Conservation (phyloP, 1,140 invertebrate species). For the Tetraneura akinire region DNA sequence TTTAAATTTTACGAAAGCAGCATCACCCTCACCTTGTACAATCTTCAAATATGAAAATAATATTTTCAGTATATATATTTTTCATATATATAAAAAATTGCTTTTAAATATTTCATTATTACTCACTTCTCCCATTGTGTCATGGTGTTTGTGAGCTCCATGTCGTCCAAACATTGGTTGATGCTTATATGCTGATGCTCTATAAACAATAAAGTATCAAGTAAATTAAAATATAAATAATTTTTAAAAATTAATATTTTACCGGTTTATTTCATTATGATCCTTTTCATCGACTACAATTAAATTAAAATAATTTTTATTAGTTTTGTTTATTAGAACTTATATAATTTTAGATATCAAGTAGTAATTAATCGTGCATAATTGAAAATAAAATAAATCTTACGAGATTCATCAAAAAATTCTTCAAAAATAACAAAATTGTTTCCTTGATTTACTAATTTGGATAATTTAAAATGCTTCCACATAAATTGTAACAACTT, state of each 20-base stretch:
- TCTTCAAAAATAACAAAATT: no score
- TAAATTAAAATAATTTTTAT: background rate
- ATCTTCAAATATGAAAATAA: background rate
- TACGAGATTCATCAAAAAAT: no score
- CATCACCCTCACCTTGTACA: background rate
- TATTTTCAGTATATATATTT: background rate
- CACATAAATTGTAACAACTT: no score
- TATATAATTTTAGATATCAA: no score
- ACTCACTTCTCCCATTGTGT: constrained; percentile 27
- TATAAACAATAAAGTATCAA: background rate
- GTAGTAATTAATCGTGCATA: no score
- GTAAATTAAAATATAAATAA: background rate
- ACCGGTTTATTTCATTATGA: background rate
- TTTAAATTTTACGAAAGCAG: background rate
- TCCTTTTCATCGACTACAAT: background rate
- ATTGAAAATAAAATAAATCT: no score
- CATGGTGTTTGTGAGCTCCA: constrained; percentile 33
- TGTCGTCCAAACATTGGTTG: constrained; percentile 15
- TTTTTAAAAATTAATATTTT: background rate
- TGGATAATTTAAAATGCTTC: no score
- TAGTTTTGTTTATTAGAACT: no score
- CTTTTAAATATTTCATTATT: background rate
- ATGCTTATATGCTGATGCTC: background rate
- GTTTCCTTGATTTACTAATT: no score
- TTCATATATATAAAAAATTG: background rate